Evolutionary conservation across 2,888 invertebrate genomes (phyloP), one percentile per base, ranked within the genome.

Genomic region (Dendrolimus pini): DNA sequence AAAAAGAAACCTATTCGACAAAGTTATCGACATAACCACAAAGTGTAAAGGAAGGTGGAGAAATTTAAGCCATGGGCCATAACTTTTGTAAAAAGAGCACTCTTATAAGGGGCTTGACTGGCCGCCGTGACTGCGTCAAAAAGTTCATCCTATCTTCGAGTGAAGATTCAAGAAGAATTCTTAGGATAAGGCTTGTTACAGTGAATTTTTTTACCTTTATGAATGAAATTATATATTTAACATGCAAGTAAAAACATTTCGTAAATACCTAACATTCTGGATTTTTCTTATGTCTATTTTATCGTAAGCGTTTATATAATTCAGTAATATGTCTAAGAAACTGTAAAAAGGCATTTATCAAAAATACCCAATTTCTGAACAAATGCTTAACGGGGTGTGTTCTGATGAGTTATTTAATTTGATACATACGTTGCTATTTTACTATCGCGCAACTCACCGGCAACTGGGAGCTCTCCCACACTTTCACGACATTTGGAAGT

Each of bases 21-120:
- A 75, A 77, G 75, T 74, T 72, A 65, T 65, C 61, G 69, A 60
- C 66, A 65, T 66, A 66, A 75, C 72, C 69, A 66, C 68, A 63
- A 75, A 79, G 79, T 80, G 79, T 77, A 78, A 78, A 76, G 78
- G 74, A 75, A 79, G 81, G 78, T 77, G 76, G 71, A 78, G 71
- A 78, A 85, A 85, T 86, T 85, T 83, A 85, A 87, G 88, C 83
- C 85, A 71, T 74, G 74, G 70, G 76, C 77, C 72, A 77, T 82
- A 88, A 88, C 83, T 87, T 87, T 79, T 75, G 74, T 75, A 79
- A 83, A 76, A 85, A 84, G 82, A 85, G 54, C 80, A 80, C 72
- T 79, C 77, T 79, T 77, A 80, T 75, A 80, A 79, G 77, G 75
- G 73, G 74, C 72, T 6, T 47, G 72, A 71, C 76, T 77, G 74